Evolutionary conservation across 2,797 vertebrate genomes (phyloP).

Genomic region (Melanotaenia parkinsoni): DNA sequence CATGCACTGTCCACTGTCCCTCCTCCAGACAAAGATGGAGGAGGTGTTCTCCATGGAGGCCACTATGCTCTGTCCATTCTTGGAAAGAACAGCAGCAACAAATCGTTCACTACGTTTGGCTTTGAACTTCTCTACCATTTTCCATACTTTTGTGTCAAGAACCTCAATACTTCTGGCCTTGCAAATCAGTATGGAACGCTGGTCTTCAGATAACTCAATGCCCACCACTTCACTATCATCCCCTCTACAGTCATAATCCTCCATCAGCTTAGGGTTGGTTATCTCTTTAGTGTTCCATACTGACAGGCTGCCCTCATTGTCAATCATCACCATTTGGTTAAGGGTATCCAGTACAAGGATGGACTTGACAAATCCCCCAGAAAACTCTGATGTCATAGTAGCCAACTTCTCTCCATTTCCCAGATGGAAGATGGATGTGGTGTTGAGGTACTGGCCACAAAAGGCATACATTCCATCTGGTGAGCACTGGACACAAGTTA

Average conservation of each 20-base stretch:
- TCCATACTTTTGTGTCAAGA: conserved; percentile 94
- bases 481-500: conserved; percentile 97
- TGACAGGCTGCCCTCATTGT: conserved; percentile 96
- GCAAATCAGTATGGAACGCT: conserved; percentile 96
- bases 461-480: conserved; percentile 96
- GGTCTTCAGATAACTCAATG: conserved; percentile 96
- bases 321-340: conserved; percentile 98
- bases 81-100: conserved; percentile 94
- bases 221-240: conserved; percentile 96
- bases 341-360: conserved; percentile 94
- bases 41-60: conserved; percentile 99
- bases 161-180: conserved; percentile 97
- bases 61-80: conserved; percentile 96
- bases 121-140: conserved; percentile 97
- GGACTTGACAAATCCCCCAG: conserved; percentile 96
- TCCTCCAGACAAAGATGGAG: conserved; percentile 98
- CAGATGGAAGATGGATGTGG: conserved; percentile 93
- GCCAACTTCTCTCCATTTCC: conserved; percentile 96
- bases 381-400: conserved; percentile 97
- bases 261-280: conserved; percentile 91
- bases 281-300: conserved; percentile 98
- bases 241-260: conserved; percentile 96
- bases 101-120: conserved; percentile 96
- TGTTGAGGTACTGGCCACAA: conserved; percentile 98
- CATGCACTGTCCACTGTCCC: conserved; percentile 98